A percentile compares a stretch with the other conserved stretches of the same genome.
These are phyloP conservation scores for Pyrocephalus nanus DNA, from an alignment of 2,797 vertebrate species.

Conservation along the genomic window DNA sequence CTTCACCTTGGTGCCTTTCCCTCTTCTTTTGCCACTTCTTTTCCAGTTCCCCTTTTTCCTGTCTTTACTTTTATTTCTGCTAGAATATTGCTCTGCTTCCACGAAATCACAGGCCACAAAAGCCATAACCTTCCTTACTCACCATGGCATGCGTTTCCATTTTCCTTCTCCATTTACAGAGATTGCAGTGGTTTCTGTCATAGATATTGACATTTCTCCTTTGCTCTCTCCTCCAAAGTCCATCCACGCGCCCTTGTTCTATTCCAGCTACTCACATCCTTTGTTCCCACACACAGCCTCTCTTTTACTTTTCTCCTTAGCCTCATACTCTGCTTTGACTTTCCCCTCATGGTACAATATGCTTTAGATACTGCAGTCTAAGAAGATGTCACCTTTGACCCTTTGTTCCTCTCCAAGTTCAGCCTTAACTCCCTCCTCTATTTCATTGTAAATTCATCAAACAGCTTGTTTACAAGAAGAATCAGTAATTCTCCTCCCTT, in stretches of 20 bases:
- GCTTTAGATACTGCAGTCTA: neutral
- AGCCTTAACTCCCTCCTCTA: neutral
- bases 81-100: neutral
- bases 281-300: neutral
- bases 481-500: neutral
- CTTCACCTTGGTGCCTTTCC: neutral
- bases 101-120: neutral
- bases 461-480: neutral
- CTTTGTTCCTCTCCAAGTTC: neutral
- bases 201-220: neutral
- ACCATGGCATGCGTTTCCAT: neutral
- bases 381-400: neutral
- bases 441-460: constrained; percentile 31
- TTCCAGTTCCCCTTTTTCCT: neutral
- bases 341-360: neutral
- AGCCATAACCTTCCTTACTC: neutral
- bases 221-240: neutral
- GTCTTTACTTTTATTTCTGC: neutral
- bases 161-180: neutral
- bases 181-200: neutral
- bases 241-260: neutral
- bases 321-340: neutral
- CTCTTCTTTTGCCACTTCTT: neutral
- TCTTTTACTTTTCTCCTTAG: neutral
- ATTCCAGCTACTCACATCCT: neutral